These are phyloP conservation scores for Pardosa pseudoannulata DNA, from an alignment of 2,888 invertebrate genomes.

Conservation along the genomic window DNA sequence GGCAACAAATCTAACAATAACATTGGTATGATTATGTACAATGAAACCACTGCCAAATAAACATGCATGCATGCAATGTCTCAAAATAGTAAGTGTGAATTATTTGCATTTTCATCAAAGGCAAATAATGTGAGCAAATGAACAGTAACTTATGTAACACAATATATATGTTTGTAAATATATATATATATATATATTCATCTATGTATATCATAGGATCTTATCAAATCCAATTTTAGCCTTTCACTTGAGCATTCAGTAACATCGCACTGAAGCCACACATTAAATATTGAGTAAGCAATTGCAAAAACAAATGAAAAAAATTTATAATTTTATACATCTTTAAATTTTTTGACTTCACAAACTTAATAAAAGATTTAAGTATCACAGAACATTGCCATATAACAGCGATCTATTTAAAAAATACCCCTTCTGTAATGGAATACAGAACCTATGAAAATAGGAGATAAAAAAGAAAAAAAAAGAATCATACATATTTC, in stretches of 20 bases:
- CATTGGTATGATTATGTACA: conserved; percentile 59
- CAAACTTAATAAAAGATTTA: conserved; percentile 67
- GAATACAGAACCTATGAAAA: conserved; percentile 63
- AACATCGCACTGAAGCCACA: not conserved
- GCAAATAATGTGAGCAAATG: conserved; percentile 21
- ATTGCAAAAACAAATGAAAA: conserved; percentile 25
- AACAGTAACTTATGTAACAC: not conserved
- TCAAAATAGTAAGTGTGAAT: not conserved
- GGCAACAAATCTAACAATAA: conserved; percentile 53
- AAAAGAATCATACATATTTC: not conserved
- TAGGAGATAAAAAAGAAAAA: conserved; percentile 28
- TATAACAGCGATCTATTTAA: conserved; percentile 59
- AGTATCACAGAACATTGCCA: conserved; percentile 71
- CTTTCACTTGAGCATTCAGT: conserved; percentile 21
- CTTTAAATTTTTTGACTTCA: conserved; percentile 39
- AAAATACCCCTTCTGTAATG: conserved; percentile 59
- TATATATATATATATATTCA: conserved; percentile 5
- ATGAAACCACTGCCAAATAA: conserved; percentile 43
- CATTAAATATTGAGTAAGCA: conserved; percentile 5
- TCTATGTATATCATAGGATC: conserved; percentile 9
- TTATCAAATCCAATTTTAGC: conserved; percentile 6
- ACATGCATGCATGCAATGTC: not conserved
- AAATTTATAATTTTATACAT: conserved; percentile 38
- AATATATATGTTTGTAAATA: conserved; percentile 3
- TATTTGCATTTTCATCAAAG: conserved; percentile 30